Conservation (phyloP, 2,888 invertebrate genomes). For the Sicus ferrugineus region DNA sequence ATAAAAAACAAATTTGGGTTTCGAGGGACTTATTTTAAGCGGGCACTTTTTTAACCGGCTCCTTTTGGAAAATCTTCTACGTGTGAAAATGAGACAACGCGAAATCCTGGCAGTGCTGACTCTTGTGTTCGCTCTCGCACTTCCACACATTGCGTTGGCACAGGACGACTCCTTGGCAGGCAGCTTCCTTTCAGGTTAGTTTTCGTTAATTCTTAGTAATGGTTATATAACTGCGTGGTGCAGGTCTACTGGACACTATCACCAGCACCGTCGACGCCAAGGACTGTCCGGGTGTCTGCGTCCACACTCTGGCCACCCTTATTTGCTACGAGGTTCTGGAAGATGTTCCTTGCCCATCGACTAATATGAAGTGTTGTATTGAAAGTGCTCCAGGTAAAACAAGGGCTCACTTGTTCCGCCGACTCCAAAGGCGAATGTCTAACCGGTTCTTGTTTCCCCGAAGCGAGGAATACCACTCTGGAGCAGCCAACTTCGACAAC, state of each 20-base stretch:
- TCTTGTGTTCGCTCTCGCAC: conserved; percentile 40
- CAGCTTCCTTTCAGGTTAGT: conserved; percentile 81
- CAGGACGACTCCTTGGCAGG: conserved; percentile 83
- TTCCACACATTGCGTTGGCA: conserved; percentile 38
- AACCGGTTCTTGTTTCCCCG: conserved; percentile 9
- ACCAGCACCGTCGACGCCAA: conserved; percentile 85
- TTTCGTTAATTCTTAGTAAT: neutral
- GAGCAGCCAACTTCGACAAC: conserved; percentile 44
- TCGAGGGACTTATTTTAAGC: neutral
- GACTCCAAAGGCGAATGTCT: conserved; percentile 29
- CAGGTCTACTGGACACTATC: conserved; percentile 84
- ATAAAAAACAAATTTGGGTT: neutral
- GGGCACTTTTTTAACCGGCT: neutral
- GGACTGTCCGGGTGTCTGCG: conserved; percentile 89
- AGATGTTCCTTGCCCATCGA: conserved; percentile 80
- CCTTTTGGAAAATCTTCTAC: too few relatives aligned
- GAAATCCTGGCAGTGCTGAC: conserved; percentile 39
- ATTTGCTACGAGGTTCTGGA: conserved; percentile 87
- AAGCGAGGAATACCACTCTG: conserved; percentile 6
- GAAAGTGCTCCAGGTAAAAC: conserved; percentile 73
- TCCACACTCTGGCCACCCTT: conserved; percentile 83
- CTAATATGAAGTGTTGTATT: conserved; percentile 85
- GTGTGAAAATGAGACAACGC: neutral
- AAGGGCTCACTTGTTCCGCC: neutral
- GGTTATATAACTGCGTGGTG: neutral